Base-by-base conservation (phyloP, 2,797 vertebrate genomes). In the Clarias pachynema region DNA sequence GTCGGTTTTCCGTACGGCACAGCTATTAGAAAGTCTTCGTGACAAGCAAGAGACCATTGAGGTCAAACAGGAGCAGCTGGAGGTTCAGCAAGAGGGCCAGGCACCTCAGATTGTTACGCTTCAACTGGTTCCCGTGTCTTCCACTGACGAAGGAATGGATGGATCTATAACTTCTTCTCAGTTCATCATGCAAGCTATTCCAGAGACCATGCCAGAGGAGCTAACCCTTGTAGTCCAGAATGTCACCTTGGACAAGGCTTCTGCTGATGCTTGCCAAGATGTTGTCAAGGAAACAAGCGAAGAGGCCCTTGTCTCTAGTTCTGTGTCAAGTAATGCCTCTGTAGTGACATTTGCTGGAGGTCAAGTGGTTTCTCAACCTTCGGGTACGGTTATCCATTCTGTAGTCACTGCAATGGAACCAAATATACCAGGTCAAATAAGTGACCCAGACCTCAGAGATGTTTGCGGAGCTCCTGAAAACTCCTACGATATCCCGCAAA, bases 1-100 rank as follows among this genome's bases (percentile, higher is more conserved):
- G 16, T 98, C 97, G 0, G 96, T 99, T 91, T 99, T 97, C 93
- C 95, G 96, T 92, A 99, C 98, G 31, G 96, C 98, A 89, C 97
- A 98, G 22, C 95, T 99, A 84, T 96, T 99, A 90, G 95, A 95
- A 37, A 95, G 92, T 65, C 90, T 96, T 82, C 94, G 96, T 49
- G 95, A 97, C 22, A 92, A 95, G 29, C 96, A 97, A 87, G 90
- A 94, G 34, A 89, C 89, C 86, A 89, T 86, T 70, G 94, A 77
- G 5, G 79, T 91, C 89, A 93, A 93, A 0, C 95, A 96, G 4
- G 95, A 95, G 34, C 82, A 75, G 31, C 18, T 66, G 81, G 75
- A 80, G 22, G 9, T 44, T 14, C 79, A 81, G 29, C 22, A 10
- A 26, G 89, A 90, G 3, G 53, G 84, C 89, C 92, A 96, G 94